These are phyloP conservation scores for Zygothrica quintamaculata DNA, from an alignment of 2,888 invertebrate species.

Conservation along the genomic window DNA sequence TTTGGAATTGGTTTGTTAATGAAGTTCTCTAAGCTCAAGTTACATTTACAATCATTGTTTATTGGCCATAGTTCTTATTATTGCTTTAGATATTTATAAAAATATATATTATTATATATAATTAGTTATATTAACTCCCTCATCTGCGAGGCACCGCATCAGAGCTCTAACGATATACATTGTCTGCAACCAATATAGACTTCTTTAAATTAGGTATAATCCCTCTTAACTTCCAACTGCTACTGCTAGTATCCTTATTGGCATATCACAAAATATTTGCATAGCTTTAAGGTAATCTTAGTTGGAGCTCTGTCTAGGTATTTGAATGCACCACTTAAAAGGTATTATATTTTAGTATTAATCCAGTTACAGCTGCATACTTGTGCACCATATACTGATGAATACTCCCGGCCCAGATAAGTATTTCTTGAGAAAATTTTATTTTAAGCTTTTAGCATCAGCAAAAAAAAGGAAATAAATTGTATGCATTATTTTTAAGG, in stretches of 20 bases:
- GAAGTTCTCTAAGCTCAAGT: conserved; percentile 2
- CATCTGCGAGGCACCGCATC: conserved; percentile 6
- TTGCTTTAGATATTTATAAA: conserved; percentile 5
- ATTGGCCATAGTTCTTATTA: conserved; percentile 45
- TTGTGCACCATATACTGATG: background rate
- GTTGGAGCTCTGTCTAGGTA: conserved; percentile 16
- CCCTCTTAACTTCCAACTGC: conserved; percentile 11
- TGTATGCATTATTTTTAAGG: too few relatives aligned
- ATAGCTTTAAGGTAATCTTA: conserved; percentile 19
- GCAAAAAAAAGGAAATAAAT: too few relatives aligned
- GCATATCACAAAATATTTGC: conserved; percentile 35
- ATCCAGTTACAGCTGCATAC: conserved; percentile 25
- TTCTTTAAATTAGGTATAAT: conserved; percentile 7
- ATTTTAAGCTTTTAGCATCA: too few relatives aligned
- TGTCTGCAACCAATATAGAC: conserved; percentile 14
- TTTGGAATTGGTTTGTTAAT: too few relatives aligned
- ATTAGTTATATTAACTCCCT: too few relatives aligned
- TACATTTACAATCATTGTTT: conserved; percentile 12
- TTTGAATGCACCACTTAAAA: conserved; percentile 26
- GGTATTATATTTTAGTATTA: conserved; percentile 60
- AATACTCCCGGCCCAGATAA: background rate
- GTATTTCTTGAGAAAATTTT: conserved; percentile 55
- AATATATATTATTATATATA: too few relatives aligned
- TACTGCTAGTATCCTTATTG: conserved; percentile 17
- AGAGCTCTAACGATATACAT: conserved; percentile 17